These are phyloP conservation scores for Andricus grossulariae DNA, from an alignment of 1,140 invertebrate genomes.

Conservation along the genomic window DNA sequence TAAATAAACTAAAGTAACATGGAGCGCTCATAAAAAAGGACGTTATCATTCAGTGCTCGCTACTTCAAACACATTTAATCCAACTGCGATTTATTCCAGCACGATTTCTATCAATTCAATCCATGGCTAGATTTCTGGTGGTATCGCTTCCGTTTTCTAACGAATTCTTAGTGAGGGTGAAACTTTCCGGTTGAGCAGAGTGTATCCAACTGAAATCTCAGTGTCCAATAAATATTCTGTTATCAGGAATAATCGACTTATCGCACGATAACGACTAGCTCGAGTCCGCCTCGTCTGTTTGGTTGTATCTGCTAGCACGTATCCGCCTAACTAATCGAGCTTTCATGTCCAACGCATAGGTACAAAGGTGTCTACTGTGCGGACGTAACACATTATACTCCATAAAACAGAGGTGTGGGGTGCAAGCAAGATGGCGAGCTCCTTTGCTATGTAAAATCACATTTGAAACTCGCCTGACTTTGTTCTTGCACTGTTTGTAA, in stretches of 20 bases:
- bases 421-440: conserved; percentile 56
- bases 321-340: conserved; percentile 55
- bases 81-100: too few species aligned
- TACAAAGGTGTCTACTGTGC: conserved; percentile 39
- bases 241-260: conserved; percentile 62
- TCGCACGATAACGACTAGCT: conserved; percentile 58
- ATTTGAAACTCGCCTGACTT: conserved; percentile 47
- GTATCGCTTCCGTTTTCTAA: conserved; percentile 58
- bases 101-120: conserved; percentile 6
- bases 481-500: conserved; percentile 53
- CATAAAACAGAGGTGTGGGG: conserved; percentile 67
- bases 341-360: conserved; percentile 49
- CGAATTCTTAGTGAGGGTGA: conserved; percentile 45
- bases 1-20: too few species aligned
- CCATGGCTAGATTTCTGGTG: conserved; percentile 37
- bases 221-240: conserved; percentile 67
- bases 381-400: conserved; percentile 36
- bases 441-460: too few species aligned
- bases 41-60: too few species aligned
- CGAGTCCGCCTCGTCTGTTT: conserved; percentile 50
- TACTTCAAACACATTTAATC: too few species aligned
- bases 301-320: conserved; percentile 38
- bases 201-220: conserved; percentile 68
- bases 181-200: conserved; percentile 32
- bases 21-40: too few species aligned